A percentile compares a stretch with the other conserved stretches of the same genome.
Evolutionary conservation across 2,888 invertebrate genomes (phyloP).

Genomic region (Drepanosiphum platanoidis): DNA sequence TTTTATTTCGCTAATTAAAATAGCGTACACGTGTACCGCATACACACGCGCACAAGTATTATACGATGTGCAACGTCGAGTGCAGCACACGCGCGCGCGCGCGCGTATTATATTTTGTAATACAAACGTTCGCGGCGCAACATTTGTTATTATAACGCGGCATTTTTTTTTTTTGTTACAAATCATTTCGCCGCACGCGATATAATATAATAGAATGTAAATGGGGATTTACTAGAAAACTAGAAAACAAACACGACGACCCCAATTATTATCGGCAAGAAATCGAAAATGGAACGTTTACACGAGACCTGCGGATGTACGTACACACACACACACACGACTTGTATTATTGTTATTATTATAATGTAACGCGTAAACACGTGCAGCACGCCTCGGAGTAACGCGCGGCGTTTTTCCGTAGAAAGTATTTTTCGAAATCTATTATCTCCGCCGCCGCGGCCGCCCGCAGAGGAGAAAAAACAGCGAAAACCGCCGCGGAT

Average conservation of each 20-base stretch:
- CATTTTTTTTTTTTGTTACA: not conserved
- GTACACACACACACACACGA: not conserved
- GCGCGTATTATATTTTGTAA: too few species aligned
- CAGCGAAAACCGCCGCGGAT: not conserved
- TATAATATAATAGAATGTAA: too few species aligned
- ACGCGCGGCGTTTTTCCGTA: not conserved
- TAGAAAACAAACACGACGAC: not conserved
- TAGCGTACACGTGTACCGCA: not conserved
- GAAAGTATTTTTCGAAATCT: not conserved
- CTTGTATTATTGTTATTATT: not conserved
- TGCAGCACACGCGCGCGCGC: not conserved
- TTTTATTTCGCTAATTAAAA: constrained; percentile 4
- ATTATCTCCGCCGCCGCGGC: not conserved
- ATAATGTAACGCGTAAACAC: not conserved
- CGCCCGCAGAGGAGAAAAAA: not conserved
- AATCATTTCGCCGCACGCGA: not conserved
- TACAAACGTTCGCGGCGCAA: not conserved
- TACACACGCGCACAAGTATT: too few species aligned
- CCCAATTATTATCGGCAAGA: not conserved
- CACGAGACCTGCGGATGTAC: not conserved
- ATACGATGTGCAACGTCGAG: not conserved
- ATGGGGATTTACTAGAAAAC: too few species aligned
- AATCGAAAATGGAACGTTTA: not conserved
- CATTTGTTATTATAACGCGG: not conserved
- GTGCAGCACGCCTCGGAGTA: not conserved